Evolutionary conservation across 1,140 invertebrate genomes (phyloP), one percentile per base, ranked within the genome.

Genomic region (Scaptomyza pallida): DNA sequence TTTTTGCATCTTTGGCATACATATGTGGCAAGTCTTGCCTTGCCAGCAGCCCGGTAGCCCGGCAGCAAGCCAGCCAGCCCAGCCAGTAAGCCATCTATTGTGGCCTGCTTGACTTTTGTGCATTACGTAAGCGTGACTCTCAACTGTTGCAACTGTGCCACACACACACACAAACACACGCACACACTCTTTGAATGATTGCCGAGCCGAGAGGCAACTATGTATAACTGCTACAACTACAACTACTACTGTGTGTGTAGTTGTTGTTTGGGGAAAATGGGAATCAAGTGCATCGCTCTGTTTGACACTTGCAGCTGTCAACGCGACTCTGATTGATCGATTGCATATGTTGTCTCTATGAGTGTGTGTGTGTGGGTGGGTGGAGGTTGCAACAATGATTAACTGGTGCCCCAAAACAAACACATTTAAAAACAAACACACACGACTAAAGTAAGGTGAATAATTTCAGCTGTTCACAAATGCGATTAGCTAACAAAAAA

Each of bases 291-390:
- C 73, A 81, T 54, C 73, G 81, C 81, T 81, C 77, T 80, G 64
- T 71, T 85, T 81, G 80, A 85, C 77, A 85, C 77, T 85, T 85
- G 81, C 81, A 86, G 73, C 81, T 86, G 80, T 86, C 82, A 85
- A 44, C 81, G 80, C 60, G 77, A 41, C 52, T 52, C 68, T 80
- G 80, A 83, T 83, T 83, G 80, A 83, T 83, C 80, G 81, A 65
- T 33, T 67, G 79, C 37, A 57, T 45, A 19, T 47, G 54, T 33
- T 50, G 37, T 19, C 17, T 12, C n/a, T 35, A 1, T 35, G 9
- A 26, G 17, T 45, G 17, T 41, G 15, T 21, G 16, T 16, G 30
- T 30, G 54, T 33, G 44, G 26, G 17, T 62, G 50, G 35, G 50
- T 8, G 33, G 16, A 62, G 59, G n/a, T 43, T 16, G 35, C 26